Conservation (phyloP, 2,113 vertebrate genomes). For the Stictonetta naevosa region DNA sequence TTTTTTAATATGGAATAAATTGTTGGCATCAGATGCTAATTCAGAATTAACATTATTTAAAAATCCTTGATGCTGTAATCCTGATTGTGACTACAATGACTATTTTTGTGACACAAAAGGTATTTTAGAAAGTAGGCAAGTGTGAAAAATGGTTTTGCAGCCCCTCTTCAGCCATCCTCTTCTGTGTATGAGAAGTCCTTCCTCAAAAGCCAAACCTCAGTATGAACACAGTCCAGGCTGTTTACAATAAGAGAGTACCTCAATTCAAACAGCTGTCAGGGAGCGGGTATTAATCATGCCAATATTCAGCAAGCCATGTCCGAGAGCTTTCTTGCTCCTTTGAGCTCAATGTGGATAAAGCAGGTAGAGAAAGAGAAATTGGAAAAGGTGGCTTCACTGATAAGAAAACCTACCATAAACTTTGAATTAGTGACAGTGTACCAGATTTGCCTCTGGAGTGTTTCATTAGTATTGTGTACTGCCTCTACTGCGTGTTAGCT, state of each 20-base stretch:
- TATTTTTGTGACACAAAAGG: background rate
- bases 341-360: slow-evolving; percentile 77
- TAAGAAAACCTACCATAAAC: slow-evolving; percentile 74
- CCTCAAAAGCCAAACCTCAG: slow-evolving; percentile 4
- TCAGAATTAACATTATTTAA: background rate
- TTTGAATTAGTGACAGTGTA: slow-evolving; percentile 69
- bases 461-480: slow-evolving; percentile 64
- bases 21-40: background rate
- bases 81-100: background rate
- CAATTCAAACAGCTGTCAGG: slow-evolving; percentile 57
- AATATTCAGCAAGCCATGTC: slow-evolving; percentile 68
- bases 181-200: background rate
- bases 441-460: slow-evolving; percentile 61
- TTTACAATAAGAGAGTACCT: slow-evolving; percentile 42
- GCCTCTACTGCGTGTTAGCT: slow-evolving; percentile 48
- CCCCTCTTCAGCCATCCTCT: background rate
- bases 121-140: background rate
- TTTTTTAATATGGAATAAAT: background rate
- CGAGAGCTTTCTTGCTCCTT: slow-evolving; percentile 65
- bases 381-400: slow-evolving; percentile 75
- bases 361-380: slow-evolving; percentile 65
- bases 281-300: slow-evolving; percentile 64
- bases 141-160: background rate
- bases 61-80: background rate
- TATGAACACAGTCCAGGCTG: slow-evolving; percentile 13